These are phyloP conservation scores for Climacteris rufus DNA, from an alignment of 2,113 vertebrate species.

Conservation along the genomic window DNA sequence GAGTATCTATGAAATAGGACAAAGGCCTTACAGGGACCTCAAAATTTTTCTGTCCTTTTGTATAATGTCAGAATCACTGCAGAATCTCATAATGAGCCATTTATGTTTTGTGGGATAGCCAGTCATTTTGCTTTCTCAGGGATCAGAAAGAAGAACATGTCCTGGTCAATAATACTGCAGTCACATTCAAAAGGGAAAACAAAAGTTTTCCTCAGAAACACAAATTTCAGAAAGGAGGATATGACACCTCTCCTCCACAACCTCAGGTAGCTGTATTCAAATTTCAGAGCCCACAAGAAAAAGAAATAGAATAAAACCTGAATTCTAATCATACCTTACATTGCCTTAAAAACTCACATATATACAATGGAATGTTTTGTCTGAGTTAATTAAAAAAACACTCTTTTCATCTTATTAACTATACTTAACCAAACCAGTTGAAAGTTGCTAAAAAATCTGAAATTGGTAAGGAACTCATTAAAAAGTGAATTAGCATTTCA, in stretches of 20 bases:
- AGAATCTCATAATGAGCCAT: background rate
- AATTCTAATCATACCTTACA: background rate
- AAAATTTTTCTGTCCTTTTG: background rate
- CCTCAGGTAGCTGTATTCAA: background rate
- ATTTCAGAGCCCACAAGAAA: background rate
- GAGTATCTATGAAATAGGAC: background rate
- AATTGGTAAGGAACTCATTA: slow-evolving; percentile 44
- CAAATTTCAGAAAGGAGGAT: background rate
- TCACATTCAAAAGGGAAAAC: background rate
- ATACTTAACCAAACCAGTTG: slow-evolving; percentile 13
- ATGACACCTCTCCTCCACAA: background rate
- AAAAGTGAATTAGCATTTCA: slow-evolving; percentile 49
- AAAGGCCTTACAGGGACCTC: background rate
- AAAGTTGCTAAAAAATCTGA: slow-evolving; percentile 49
- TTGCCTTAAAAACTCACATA: background rate
- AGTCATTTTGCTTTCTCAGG: background rate
- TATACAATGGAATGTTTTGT: slow-evolving; percentile 5
- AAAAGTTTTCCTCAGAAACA: background rate
- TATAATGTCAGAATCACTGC: background rate
- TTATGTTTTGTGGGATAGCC: background rate
- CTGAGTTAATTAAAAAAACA: slow-evolving; percentile 22
- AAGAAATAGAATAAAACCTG: background rate
- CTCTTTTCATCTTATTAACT: slow-evolving; percentile 34
- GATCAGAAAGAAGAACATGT: background rate
- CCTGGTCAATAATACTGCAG: background rate